These are phyloP conservation scores for Brachypteracias leptosomus DNA, from an alignment of 2,113 vertebrate genomes.

Conservation along the genomic window DNA sequence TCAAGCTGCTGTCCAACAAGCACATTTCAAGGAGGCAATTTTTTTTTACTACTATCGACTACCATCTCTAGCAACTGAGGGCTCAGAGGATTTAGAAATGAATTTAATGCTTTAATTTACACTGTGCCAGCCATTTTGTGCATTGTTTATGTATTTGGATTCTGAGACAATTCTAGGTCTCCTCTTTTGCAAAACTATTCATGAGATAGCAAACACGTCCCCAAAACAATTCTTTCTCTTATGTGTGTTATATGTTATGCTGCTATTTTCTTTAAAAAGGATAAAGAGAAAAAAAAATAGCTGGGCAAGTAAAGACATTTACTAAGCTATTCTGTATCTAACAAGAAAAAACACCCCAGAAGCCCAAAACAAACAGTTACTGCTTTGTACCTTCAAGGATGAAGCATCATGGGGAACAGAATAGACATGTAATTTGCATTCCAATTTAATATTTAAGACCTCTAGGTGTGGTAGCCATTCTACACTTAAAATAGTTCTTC, in stretches of 20 bases:
- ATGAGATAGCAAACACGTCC: neutral
- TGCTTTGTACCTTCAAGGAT: neutral
- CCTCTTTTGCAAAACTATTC: neutral
- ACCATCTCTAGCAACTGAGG: slow-evolving; percentile 35
- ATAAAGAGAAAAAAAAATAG: neutral
- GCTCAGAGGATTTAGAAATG: slow-evolving; percentile 62
- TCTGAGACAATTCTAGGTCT: neutral
- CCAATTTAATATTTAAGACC: neutral
- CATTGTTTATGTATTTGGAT: neutral
- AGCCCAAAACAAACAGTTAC: neutral
- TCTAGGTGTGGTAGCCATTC: neutral
- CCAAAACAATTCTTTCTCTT: neutral
- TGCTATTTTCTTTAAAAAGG: neutral
- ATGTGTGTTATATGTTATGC: neutral
- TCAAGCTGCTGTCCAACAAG: slow-evolving; percentile 56
- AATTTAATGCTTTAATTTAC: slow-evolving; percentile 65
- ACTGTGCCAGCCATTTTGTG: slow-evolving; percentile 19
- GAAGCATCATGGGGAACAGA: neutral
- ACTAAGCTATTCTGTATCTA: neutral
- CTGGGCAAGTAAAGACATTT: neutral
- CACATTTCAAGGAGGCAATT: slow-evolving; percentile 67
- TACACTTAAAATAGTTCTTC: neutral
- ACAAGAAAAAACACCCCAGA: neutral
- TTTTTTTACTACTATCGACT: slow-evolving; percentile 65
- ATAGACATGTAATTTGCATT: neutral